Percentiles rank a stretch among this genome's conserved stretches.
Conservation (phyloP, 2,888 invertebrate species). For the Limnephilus lunatus region DNA sequence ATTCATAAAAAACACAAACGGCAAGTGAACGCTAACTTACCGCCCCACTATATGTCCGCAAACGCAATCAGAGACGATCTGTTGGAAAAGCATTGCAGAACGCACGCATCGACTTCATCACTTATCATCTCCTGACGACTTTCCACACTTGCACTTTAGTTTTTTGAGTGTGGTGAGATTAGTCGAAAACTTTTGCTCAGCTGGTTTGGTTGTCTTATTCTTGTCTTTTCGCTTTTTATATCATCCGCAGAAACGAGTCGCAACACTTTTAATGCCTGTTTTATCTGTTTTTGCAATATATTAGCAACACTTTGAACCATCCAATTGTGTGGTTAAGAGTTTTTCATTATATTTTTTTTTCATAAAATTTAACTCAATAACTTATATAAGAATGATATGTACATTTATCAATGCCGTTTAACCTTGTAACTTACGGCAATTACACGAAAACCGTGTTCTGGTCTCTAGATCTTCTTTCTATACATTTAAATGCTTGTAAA, state of each 20-base stretch:
- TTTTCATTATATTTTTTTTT: neutral
- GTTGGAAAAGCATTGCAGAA: constrained; percentile 15
- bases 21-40: constrained; percentile 21
- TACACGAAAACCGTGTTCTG: neutral
- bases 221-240: neutral
- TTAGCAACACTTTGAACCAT: neutral
- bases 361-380: neutral
- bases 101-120: neutral
- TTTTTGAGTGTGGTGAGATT: neutral
- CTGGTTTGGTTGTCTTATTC: neutral
- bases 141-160: neutral
- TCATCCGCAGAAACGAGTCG: neutral
- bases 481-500: neutral
- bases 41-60: constrained; percentile 16
- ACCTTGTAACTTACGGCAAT: neutral
- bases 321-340: neutral
- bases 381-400: neutral
- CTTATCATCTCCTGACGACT: neutral
- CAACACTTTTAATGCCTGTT: neutral
- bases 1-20: constrained; percentile 17
- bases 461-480: neutral
- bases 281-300: neutral
- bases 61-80: constrained; percentile 22
- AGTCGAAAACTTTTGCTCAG: neutral
- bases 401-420: neutral